phyloP scores from a whole-genome alignment of 2,888 invertebrate genomes.

The Diachrysia chrysitis region DNA sequence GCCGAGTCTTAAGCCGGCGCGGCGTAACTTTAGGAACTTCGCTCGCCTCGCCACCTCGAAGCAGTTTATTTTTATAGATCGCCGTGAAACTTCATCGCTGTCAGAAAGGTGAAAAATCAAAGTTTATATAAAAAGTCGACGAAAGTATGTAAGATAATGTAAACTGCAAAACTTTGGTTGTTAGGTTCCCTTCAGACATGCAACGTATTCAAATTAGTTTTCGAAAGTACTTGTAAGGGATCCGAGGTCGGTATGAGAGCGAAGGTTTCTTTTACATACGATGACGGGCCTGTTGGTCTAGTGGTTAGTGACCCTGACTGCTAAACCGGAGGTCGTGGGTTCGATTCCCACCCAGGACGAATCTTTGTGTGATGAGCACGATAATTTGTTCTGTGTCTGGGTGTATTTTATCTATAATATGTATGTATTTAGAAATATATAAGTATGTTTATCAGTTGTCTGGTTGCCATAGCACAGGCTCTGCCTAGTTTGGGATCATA shows the following conservation, averaged over 20 bases:
- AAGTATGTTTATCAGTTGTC: no score
- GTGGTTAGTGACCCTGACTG: no score
- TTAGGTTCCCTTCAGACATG: slow-evolving; percentile 59
- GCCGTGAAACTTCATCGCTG: slow-evolving; percentile 61
- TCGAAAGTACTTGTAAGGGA: slow-evolving; percentile 43
- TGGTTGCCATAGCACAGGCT: no score
- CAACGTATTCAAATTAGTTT: slow-evolving; percentile 61
- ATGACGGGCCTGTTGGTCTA: no score
- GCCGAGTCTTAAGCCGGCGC: slow-evolving; percentile 35
- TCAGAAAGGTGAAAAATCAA: slow-evolving; percentile 65
- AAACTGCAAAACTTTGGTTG: slow-evolving; percentile 64
- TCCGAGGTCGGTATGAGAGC: slow-evolving; percentile 28
- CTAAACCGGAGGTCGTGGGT: no score
- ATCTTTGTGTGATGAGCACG: no score
- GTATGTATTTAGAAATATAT: no score
- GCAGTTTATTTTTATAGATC: slow-evolving; percentile 66
- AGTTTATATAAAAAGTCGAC: slow-evolving; percentile 56
- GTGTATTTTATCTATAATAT: no score
- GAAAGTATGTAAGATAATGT: slow-evolving; percentile 60
- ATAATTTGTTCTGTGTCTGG: no score
- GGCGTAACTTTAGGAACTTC: slow-evolving; percentile 44
- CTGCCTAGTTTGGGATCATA: no score
- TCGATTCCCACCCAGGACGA: no score
- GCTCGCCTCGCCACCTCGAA: slow-evolving; percentile 39
- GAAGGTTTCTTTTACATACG: slow-evolving; percentile 11